Percentiles rank a stretch among this genome's conserved stretches.
These are phyloP conservation scores for Paraescarpia echinospica DNA, from an alignment of 1,140 invertebrate genomes.

Conservation along the genomic window DNA sequence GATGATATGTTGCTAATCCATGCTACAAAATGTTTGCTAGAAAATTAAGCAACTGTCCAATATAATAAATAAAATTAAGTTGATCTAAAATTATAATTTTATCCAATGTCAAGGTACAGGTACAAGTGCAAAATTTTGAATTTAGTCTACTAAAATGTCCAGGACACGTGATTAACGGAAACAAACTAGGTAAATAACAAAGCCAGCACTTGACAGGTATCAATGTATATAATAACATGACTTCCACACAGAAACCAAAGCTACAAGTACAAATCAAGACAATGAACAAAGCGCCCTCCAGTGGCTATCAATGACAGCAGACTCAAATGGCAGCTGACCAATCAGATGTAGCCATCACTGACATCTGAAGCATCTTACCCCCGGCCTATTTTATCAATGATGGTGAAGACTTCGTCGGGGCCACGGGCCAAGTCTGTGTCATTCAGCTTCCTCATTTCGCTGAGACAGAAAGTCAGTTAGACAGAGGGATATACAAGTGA, in stretches of 20 bases:
- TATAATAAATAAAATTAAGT: not conserved
- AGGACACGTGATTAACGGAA: too few species aligned
- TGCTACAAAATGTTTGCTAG: not conserved
- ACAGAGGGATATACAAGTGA: not conserved
- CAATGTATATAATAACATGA: not conserved
- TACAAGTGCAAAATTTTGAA: too few species aligned
- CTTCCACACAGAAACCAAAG: not conserved
- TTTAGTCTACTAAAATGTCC: too few species aligned
- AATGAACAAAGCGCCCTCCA: not conserved
- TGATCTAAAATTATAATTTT: not conserved
- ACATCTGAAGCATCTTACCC: constrained; percentile 46
- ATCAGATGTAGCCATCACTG: not conserved
- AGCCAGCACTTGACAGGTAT: not conserved
- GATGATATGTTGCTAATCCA: not conserved
- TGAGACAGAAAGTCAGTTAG: constrained; percentile 27
- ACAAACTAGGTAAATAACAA: not conserved
- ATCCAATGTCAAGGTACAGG: not conserved
- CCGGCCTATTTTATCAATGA: constrained; percentile 58
- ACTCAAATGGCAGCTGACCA: not conserved
- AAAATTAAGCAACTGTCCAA: not conserved
- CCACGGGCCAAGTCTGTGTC: constrained; percentile 56
- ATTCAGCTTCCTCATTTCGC: constrained; percentile 55
- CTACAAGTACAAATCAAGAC: not conserved
- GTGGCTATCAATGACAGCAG: not conserved
- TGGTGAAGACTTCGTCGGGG: constrained; percentile 59